phyloP scores from a whole-genome alignment of 2,888 invertebrate species.

The Philonicus albiceps region DNA sequence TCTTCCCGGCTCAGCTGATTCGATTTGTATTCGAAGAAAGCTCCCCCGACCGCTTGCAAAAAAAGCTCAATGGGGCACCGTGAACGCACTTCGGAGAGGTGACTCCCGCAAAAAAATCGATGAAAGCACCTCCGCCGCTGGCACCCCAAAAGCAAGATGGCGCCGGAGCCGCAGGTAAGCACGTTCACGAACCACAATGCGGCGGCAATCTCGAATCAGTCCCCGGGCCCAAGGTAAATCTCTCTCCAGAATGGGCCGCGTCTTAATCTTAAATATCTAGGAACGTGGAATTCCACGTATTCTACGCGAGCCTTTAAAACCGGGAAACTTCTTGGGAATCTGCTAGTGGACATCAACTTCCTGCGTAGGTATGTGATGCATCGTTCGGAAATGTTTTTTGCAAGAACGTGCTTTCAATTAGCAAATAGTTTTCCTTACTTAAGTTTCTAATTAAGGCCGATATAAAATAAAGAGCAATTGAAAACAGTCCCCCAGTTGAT shows the following conservation, averaged over 20 bases:
- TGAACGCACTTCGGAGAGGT: neutral
- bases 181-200: neutral
- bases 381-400: neutral
- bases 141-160: neutral
- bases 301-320: neutral
- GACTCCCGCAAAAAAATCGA: neutral
- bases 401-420: neutral
- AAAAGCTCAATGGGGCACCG: neutral
- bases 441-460: neutral
- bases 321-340: neutral
- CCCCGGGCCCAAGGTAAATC: neutral
- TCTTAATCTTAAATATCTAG: neutral
- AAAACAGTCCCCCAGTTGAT: neutral
- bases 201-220: neutral
- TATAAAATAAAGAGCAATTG: neutral
- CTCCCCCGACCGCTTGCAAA: neutral
- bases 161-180: neutral
- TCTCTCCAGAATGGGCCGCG: neutral
- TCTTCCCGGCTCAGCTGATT: conserved; percentile 17
- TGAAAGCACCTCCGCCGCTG: neutral
- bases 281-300: neutral
- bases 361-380: neutral
- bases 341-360: neutral
- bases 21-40: neutral
- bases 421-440: neutral